A percentile compares a stretch with the other conserved stretches of the same genome.
Evolutionary conservation across 2,113 vertebrate species (phyloP).

Genomic region (Vanacampus margaritifer): DNA sequence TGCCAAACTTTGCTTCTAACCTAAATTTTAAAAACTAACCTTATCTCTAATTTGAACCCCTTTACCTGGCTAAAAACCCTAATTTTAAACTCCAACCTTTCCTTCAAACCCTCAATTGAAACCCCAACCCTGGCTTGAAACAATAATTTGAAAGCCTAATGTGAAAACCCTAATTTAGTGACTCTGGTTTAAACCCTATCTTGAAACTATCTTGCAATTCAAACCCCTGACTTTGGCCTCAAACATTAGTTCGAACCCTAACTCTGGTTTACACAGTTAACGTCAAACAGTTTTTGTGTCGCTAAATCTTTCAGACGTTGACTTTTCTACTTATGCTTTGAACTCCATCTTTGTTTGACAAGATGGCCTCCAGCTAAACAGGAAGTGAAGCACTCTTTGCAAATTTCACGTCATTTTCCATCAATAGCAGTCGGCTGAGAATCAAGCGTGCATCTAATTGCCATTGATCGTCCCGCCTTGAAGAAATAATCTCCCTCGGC

Average conservation of each 20-base stretch:
- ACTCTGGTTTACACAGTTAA: background rate
- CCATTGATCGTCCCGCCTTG: slow-evolving; percentile 31
- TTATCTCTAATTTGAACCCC: too few relatives aligned
- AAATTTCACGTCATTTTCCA: slow-evolving; percentile 18
- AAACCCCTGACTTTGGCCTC: background rate
- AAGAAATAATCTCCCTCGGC: slow-evolving; percentile 36
- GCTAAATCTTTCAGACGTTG: background rate
- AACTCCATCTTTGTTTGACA: background rate
- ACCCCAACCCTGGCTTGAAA: too few relatives aligned
- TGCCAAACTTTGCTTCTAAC: too few relatives aligned
- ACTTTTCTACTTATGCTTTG: background rate
- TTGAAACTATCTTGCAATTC: background rate
- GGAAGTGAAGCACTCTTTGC: background rate
- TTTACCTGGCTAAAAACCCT: too few relatives aligned
- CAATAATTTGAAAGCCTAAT: too few relatives aligned
- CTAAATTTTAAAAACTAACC: too few relatives aligned
- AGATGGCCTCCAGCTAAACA: slow-evolving; percentile 15
- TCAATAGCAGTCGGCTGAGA: slow-evolving; percentile 31
- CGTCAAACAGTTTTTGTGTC: background rate
- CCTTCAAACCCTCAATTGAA: too few relatives aligned
- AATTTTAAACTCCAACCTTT: too few relatives aligned
- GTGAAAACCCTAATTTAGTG: too few relatives aligned
- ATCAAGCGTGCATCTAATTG: slow-evolving; percentile 31
- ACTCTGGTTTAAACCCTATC: too few relatives aligned
- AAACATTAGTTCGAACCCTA: background rate